Percentiles rank a stretch among this genome's conserved stretches.
These are phyloP conservation scores for Balaeniceps rex DNA, from an alignment of 2,113 vertebrate species.

Conservation along the genomic window DNA sequence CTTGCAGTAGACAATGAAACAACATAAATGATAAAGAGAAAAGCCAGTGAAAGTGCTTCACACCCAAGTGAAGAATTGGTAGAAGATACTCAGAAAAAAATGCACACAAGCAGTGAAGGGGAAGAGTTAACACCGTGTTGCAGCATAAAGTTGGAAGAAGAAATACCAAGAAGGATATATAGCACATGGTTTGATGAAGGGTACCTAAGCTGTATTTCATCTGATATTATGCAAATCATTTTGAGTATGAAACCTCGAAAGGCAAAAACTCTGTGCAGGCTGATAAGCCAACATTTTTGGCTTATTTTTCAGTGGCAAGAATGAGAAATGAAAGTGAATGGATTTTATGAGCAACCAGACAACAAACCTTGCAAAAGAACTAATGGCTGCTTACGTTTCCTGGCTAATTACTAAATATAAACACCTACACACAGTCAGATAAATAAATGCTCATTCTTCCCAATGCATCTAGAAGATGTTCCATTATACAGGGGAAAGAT, in stretches of 20 bases:
- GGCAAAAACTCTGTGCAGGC: neutral
- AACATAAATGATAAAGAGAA: neutral
- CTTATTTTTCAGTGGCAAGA: neutral
- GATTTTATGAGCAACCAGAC: neutral
- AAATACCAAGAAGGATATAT: neutral
- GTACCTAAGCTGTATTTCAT: neutral
- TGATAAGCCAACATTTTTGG: neutral
- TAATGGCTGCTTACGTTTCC: neutral
- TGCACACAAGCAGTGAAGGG: neutral
- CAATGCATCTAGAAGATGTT: neutral
- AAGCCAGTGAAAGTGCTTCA: neutral
- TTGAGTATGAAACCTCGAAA: neutral
- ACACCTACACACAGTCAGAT: neutral
- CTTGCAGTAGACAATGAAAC: neutral
- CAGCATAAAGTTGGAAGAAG: neutral
- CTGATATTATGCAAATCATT: neutral
- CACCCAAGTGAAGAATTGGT: neutral
- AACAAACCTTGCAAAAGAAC: neutral
- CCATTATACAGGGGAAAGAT: neutral
- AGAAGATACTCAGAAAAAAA: neutral
- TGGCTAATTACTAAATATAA: neutral
- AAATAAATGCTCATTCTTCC: neutral
- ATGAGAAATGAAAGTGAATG: neutral
- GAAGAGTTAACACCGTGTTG: neutral
- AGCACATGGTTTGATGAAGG: neutral